phyloP scores from a whole-genome alignment of 30 jellyfish, hydroid and myxozoan genomes.

The Rhopilema esculentum region DNA sequence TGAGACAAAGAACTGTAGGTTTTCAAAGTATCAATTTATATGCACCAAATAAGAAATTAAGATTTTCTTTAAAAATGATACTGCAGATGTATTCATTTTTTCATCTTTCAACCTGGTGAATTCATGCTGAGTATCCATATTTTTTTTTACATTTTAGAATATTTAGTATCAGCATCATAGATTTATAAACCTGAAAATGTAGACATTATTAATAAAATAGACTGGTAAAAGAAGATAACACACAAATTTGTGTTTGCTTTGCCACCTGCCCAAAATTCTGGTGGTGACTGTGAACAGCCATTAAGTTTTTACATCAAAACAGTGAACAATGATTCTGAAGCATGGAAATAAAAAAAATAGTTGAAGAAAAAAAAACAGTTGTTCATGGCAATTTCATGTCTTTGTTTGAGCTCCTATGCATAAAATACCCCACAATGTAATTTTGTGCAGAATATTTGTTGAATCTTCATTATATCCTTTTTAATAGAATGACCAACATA shows the following conservation, averaged over 20 bases:
- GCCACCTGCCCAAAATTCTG: neutral
- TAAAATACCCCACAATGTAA: no score
- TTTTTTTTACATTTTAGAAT: no score
- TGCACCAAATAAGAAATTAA: neutral
- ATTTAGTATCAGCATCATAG: no score
- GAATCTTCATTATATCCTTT: no score
- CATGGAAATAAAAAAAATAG: no score
- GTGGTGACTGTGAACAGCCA: neutral
- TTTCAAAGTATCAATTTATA: neutral
- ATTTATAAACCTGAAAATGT: no score
- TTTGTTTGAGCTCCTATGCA: neutral
- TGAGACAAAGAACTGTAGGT: neutral
- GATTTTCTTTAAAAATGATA: neutral
- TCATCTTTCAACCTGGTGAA: neutral
- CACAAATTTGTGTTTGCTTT: neutral
- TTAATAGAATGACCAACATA: no score
- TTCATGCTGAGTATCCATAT: neutral
- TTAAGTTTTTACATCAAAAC: neutral
- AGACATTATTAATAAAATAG: neutral
- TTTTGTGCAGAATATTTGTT: no score
- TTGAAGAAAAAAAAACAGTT: no score
- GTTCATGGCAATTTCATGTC: no score
- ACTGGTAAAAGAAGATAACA: neutral
- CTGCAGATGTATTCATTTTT: neutral
- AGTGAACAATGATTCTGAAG: neutral